These are phyloP conservation scores for Aporophyla lueneburgensis DNA, from an alignment of 2,888 invertebrate species.

Conservation along the genomic window DNA sequence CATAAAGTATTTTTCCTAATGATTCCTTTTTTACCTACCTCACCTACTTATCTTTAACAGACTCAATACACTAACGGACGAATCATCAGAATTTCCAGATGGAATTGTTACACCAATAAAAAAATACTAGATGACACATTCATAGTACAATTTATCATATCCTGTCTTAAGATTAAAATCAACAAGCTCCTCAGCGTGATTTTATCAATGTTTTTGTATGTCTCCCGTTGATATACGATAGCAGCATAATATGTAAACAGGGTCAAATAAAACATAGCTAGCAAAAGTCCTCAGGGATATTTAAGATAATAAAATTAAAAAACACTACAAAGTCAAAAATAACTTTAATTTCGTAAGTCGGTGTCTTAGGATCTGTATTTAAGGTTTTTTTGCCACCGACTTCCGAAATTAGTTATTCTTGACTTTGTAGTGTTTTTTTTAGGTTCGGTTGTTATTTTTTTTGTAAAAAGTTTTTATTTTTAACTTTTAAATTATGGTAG, in stretches of 20 bases:
- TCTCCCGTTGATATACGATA: background rate
- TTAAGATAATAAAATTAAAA: too few species aligned
- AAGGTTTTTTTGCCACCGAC: too few species aligned
- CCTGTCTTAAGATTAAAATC: constrained; percentile 24
- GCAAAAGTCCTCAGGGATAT: too few species aligned
- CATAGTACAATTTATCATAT: constrained; percentile 30
- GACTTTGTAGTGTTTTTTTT: too few species aligned
- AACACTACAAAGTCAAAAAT: too few species aligned
- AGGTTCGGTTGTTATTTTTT: too few species aligned
- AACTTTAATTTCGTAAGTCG: too few species aligned
- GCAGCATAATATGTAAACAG: background rate
- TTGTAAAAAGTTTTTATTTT: too few species aligned
- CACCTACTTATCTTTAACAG: background rate
- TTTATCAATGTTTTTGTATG: background rate
- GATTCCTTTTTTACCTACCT: background rate
- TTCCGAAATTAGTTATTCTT: too few species aligned
- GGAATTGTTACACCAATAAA: background rate
- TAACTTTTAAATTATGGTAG: too few species aligned
- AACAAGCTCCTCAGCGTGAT: background rate
- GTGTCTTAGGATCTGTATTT: too few species aligned
- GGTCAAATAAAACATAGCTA: background rate
- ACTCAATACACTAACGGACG: background rate
- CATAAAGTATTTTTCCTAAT: background rate
- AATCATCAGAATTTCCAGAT: constrained; percentile 24
- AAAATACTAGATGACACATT: constrained; percentile 29